Conservation (phyloP, 2,888 invertebrate species). For the Notocelia uddmanniana region DNA sequence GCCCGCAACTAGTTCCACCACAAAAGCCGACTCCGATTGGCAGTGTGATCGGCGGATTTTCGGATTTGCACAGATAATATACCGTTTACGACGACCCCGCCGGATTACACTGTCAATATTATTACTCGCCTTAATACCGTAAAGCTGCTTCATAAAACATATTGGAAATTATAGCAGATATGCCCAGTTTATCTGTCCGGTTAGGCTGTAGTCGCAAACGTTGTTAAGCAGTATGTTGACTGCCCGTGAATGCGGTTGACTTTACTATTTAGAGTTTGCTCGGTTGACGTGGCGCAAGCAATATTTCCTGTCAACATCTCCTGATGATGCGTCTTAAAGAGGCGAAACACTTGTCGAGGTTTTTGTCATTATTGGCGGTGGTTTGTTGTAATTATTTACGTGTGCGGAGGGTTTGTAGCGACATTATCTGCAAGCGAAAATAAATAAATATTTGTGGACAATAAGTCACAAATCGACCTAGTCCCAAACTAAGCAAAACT, state of each 20-base stretch:
- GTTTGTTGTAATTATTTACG: no score
- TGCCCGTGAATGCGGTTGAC: background rate
- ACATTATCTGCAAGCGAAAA: no score
- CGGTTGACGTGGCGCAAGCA: no score
- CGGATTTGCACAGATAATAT: constrained; percentile 78
- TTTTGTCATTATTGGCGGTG: no score
- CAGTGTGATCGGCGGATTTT: constrained; percentile 59
- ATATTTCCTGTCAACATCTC: no score
- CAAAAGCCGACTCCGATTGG: constrained; percentile 33
- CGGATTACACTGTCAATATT: constrained; percentile 83
- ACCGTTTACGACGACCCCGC: constrained; percentile 71
- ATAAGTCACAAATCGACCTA: no score
- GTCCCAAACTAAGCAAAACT: no score
- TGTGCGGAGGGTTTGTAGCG: no score
- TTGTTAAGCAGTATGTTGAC: constrained; percentile 23
- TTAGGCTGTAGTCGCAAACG: constrained; percentile 13
- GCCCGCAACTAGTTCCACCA: constrained; percentile 16
- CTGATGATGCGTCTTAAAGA: no score
- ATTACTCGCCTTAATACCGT: constrained; percentile 84
- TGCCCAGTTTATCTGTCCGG: constrained; percentile 62
- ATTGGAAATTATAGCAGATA: constrained; percentile 77
- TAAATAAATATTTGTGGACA: no score
- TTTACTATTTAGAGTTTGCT: background rate
- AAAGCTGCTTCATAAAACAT: constrained; percentile 81
- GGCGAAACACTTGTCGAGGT: no score